Evolutionary conservation across 2,888 invertebrate species (phyloP), one percentile per base, ranked within the genome.

Genomic region (Limnephilus marmoratus): DNA sequence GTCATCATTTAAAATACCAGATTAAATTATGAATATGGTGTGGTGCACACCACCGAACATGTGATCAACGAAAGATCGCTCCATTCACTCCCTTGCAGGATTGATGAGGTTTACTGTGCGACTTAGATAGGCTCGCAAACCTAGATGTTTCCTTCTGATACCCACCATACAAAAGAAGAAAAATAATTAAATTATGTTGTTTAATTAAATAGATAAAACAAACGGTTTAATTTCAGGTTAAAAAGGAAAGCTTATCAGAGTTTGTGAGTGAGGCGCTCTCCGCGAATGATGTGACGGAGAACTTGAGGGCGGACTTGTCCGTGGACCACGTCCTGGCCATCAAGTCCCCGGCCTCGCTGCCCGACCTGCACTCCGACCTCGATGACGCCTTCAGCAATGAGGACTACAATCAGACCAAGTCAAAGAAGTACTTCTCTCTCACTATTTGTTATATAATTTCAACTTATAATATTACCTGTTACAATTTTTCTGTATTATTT

Each of bases 201-300:
- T 53, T 53, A 53, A 4, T 68, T 68, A 68, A 2, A n/a, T 68
- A 68, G 49, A 68, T 24, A n/a, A 68, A 68, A 24, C 24, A 24
- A 68, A 9, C n/a, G 24, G 24, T 9, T 68, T 90, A 90, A 81
- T 82, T 89, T 41, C 1, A 94, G 94, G 92, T 94, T 31, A 92
- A 94, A 85, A 92, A 94, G 82, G 95, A 95, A 93, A 93, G 91
- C 7, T 94, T 94, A 83, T 68, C 93, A 29, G 94, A 94, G 92
- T 94, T 94, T 68, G 94, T 94, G 3, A 94, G 94, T 94, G 94
- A 94, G 18, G 94, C 94, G 68, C 90, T 94, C 49, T 94, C 94
- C 93, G 94, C 95, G 7, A 94, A 94, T 93, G 94, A 94, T 93
- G 94, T 94, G 80, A 94, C 94, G 45, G 94, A 95, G 89, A 93